Base-by-base conservation (phyloP, 2,888 invertebrate species). In the Hypomecis atomaria region DNA sequence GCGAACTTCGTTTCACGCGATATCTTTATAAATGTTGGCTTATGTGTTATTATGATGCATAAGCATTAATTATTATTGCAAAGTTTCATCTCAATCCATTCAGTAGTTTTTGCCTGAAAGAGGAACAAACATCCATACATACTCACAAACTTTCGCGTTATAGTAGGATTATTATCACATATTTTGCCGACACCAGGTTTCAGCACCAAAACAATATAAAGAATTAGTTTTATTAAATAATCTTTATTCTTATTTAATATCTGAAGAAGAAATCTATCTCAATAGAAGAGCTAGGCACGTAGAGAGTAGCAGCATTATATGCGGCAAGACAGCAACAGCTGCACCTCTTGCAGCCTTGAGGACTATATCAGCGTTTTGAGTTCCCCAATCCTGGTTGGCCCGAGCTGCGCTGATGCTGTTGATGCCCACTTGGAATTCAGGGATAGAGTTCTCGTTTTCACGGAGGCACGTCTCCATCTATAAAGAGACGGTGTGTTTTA, bases 381-480 rank as follows among this genome's bases (percentile, higher is more conserved):
- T 79, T 0, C 92, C 92, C 92, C 91, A 91, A 8, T 78, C 71
- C 78, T 87, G 88, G 66, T 65, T 89, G 13, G 61, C 56, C 10
- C 89, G 80, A 0, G 87, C 81, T 0, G 86, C 83, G 0, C 62
- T 33, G 10, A 92, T 82, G 3, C 87, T 82, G 49, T 44, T 82
- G 0, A 89, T 65, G 5, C 89, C 92, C 0, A 77, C 70, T 1
- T 67, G 58, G 52, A 71, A 83, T 59, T 88, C 88, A 0, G 90
- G 88, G 42, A 89, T 71, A 0, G 70, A 47, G 1, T 58, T 68
- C 53, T 80, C 75, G 56, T 85, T 85, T 0, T 38, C 71, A 5
- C 59, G 65, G 0, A 92, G 79, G 92, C 92, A 92, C 43, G 75
- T 42, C 56, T 89, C 86, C 91, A 90, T 89, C 92, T 92, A 73